These are phyloP conservation scores for Propithecus deckenii DNA, from an alignment of 2,797 vertebrate species.

Conservation along the genomic window DNA sequence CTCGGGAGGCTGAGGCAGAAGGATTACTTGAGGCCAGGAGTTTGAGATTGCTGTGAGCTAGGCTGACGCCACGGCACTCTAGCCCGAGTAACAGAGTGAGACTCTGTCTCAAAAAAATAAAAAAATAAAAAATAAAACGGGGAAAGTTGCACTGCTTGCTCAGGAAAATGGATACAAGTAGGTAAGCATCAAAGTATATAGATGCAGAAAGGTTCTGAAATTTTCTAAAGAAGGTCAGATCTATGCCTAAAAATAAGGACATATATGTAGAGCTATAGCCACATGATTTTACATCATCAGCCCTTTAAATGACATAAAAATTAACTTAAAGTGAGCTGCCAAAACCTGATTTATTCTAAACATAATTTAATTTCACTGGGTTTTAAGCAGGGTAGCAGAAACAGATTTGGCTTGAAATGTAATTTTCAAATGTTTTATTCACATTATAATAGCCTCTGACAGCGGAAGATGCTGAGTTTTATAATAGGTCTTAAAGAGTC, in stretches of 20 bases:
- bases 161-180: not conserved
- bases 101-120: too few species aligned
- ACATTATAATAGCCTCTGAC: not conserved
- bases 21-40: too few species aligned
- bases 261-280: not conserved
- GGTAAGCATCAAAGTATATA: not conserved
- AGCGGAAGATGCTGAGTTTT: not conserved
- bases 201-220: not conserved
- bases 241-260: not conserved
- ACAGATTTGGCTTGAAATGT: not conserved
- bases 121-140: too few species aligned
- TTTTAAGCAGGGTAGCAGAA: not conserved
- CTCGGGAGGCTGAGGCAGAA: too few species aligned
- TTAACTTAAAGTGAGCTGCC: not conserved
- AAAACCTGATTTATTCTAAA: constrained; percentile 16
- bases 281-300: not conserved
- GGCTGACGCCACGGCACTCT: too few species aligned
- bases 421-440: constrained; percentile 25
- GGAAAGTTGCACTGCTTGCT: not conserved
- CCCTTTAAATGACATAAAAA: not conserved
- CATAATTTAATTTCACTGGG: not conserved
- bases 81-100: too few species aligned
- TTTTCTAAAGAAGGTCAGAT: not conserved
- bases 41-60: too few species aligned
- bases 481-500: not conserved